Percentiles rank a stretch among this genome's conserved stretches.
Evolutionary conservation across 2,888 invertebrate genomes (phyloP).

Genomic region (Digitonthophagus gazella): DNA sequence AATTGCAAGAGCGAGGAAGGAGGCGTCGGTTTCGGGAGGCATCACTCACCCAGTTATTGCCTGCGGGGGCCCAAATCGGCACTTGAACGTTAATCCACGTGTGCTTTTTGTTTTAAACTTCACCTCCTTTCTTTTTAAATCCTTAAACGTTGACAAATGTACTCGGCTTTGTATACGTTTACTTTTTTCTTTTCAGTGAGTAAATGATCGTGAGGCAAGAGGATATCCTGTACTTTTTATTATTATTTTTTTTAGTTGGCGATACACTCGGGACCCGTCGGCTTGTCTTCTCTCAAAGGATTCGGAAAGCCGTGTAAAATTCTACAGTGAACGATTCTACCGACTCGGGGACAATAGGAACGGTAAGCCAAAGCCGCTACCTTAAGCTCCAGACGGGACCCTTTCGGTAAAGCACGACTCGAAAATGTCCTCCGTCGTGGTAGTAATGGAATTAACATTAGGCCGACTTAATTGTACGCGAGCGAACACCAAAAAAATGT

Average conservation of each 20-base stretch:
- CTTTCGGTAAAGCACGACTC: not conserved
- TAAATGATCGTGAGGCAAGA: not conserved
- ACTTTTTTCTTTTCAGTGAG: too few relatives aligned
- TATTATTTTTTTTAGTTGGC: not conserved
- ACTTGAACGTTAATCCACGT: not conserved
- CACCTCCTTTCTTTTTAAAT: too few relatives aligned
- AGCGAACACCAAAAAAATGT: not conserved
- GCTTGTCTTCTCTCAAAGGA: not conserved
- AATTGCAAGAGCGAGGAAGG: not conserved
- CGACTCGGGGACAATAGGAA: not conserved
- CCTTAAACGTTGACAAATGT: too few relatives aligned
- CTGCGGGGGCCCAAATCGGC: not conserved
- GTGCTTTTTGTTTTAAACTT: too few relatives aligned
- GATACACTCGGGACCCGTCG: not conserved
- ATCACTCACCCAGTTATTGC: too few relatives aligned
- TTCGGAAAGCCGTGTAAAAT: not conserved
- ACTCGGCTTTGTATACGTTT: too few relatives aligned
- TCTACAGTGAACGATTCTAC: not conserved
- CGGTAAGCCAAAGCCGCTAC: not conserved
- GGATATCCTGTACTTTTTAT: too few relatives aligned
- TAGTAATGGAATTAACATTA: not conserved
- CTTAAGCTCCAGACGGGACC: not conserved
- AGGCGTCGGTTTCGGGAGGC: not conserved
- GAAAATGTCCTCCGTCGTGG: not conserved
- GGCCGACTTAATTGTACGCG: not conserved